Conservation (phyloP, 2,113 vertebrate genomes). For the Gallinago media region DNA sequence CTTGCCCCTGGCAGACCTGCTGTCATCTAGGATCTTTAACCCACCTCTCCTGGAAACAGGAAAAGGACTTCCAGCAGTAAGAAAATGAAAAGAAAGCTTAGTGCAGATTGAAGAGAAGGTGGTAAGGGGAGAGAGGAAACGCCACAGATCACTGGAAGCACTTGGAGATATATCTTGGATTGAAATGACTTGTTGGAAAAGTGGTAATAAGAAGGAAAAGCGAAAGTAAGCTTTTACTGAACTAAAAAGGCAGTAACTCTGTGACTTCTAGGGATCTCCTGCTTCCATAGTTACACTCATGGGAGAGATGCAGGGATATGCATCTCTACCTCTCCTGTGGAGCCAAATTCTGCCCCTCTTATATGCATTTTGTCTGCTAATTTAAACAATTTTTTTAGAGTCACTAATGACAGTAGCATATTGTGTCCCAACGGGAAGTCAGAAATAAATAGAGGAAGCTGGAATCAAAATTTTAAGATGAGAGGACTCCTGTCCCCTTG, state of each 20-base stretch:
- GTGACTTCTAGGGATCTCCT: background rate
- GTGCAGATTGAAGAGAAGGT: background rate
- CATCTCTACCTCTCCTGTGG: background rate
- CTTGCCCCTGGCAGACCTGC: background rate
- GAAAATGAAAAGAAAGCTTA: background rate
- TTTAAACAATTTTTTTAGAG: background rate
- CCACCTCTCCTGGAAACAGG: background rate
- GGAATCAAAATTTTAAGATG: background rate
- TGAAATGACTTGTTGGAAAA: background rate
- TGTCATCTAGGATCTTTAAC: background rate
- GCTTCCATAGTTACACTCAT: background rate
- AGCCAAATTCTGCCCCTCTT: background rate
- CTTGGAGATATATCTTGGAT: background rate
- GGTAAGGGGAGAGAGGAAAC: background rate
- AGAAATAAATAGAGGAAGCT: background rate
- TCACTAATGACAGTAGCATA: background rate
- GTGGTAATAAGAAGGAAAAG: background rate
- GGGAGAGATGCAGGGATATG: background rate
- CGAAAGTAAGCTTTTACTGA: background rate
- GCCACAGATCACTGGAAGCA: background rate
- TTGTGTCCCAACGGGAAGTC: background rate
- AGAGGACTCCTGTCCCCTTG: background rate
- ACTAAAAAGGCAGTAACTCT: background rate
- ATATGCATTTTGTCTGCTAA: background rate
- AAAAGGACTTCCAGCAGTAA: constrained; percentile 11